phyloP scores from a whole-genome alignment of 1,140 invertebrate genomes.

The Drosophila navojoa region DNA sequence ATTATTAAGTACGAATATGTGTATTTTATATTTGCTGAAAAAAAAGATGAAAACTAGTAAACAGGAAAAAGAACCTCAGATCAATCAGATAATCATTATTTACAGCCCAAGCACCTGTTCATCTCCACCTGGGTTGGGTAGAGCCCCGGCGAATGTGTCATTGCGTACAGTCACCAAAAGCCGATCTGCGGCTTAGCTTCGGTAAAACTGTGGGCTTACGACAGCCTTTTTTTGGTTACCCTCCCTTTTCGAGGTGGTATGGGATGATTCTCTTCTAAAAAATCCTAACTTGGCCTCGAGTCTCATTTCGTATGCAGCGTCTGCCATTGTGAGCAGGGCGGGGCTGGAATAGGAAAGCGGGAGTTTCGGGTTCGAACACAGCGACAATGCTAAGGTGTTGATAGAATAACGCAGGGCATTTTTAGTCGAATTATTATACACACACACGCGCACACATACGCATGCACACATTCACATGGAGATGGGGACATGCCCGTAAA shows the following conservation, averaged over 20 bases:
- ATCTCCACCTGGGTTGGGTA: not conserved
- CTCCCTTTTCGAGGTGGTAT: not conserved
- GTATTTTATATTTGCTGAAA: too few relatives aligned
- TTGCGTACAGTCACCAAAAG: conserved; percentile 3
- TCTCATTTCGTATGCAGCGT: conserved; percentile 76
- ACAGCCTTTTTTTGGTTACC: not conserved
- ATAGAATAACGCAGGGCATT: conserved; percentile 79
- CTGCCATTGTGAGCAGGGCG: conserved; percentile 37
- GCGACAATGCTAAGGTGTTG: conserved; percentile 79
- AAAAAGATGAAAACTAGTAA: too few relatives aligned
- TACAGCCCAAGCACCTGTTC: not conserved
- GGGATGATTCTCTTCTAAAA: not conserved
- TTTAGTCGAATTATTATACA: conserved; percentile 71
- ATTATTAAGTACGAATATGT: too few relatives aligned
- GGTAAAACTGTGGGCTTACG: not conserved
- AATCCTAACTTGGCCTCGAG: conserved; percentile 59
- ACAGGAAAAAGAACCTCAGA: too few relatives aligned
- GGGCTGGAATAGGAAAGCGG: not conserved
- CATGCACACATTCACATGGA: conserved; percentile 21
- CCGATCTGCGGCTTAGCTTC: not conserved
- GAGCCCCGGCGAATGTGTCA: not conserved
- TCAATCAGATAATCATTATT: too few relatives aligned
- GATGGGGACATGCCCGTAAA: conserved; percentile 46
- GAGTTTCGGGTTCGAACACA: conserved; percentile 5
- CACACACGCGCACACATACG: conserved; percentile 20